phyloP scores from a whole-genome alignment of 2,113 vertebrate genomes.

The Psettodes erumei region DNA sequence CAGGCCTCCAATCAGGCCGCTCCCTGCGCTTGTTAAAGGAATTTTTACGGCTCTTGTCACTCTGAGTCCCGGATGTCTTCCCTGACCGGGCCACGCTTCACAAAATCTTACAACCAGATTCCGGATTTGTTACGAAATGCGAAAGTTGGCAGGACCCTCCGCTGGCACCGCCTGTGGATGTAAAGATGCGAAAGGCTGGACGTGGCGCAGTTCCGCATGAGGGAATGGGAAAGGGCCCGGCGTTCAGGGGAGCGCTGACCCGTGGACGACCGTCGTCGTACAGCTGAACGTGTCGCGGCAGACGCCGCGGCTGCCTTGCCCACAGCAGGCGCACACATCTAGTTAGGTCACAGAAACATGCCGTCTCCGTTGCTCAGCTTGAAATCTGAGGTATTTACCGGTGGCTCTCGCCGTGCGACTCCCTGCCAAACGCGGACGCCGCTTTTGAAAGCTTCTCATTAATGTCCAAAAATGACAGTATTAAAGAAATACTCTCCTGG shows the following conservation, averaged over 20 bases:
- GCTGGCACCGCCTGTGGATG: background rate
- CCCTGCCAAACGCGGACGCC: too few relatives aligned
- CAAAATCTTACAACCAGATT: conserved; percentile 12
- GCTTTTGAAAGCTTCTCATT: background rate
- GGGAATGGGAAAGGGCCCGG: conserved; percentile 15
- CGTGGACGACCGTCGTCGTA: conserved; percentile 17
- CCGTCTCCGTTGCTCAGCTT: too few relatives aligned
- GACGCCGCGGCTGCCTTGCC: conserved; percentile 19
- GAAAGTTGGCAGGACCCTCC: background rate
- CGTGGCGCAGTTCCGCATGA: background rate
- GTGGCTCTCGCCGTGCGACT: too few relatives aligned
- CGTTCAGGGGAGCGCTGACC: conserved; percentile 31
- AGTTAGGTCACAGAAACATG: too few relatives aligned
- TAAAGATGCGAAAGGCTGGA: background rate
- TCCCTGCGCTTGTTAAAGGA: conserved; percentile 46
- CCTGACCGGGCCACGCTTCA: conserved; percentile 11
- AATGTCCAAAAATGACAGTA: background rate
- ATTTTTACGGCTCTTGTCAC: conserved; percentile 46
- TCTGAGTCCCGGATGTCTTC: conserved; percentile 23
- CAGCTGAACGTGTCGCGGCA: too few relatives aligned
- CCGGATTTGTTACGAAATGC: background rate
- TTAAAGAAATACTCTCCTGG: background rate
- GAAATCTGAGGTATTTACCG: too few relatives aligned
- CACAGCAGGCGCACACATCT: conserved; percentile 12
- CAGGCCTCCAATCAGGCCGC: conserved; percentile 25